Base-by-base conservation (phyloP, 2,888 invertebrate species). In the Eilema caniola region DNA sequence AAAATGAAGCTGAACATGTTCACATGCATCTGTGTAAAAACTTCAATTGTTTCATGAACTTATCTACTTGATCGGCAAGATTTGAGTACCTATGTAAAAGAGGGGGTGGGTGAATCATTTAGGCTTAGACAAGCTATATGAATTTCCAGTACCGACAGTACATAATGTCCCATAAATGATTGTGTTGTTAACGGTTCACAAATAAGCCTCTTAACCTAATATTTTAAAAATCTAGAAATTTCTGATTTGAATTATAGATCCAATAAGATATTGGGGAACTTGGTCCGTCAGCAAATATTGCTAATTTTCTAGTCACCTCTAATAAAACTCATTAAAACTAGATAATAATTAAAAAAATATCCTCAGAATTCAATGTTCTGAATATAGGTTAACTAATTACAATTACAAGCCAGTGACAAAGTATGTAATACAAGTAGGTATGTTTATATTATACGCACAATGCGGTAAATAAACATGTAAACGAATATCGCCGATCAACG, bases 381-480 rank as follows among this genome's bases (percentile, higher is more conserved):
- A 56, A 57, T 11, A 11, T 12, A 16, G 14, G 56, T 23, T 59
- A 65, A 62, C 41, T 53, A 41, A 66, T 67, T 59, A 68, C 62
- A 41, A 66, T 67, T 59, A 68, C 62, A 24, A n/a, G n/a, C 53
- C 60, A 47, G 37, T 53, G 57, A 67, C 47, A 53, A 28, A 70
- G 31, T 70, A n/a, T 56, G 76, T 69, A 74, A 74, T 72, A 62
- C 59, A 41, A 67, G 53, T n/a, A n/a, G n/a, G n/a, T 56, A 69
- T 73, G 75, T 77, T 82, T 78, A 74, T 70, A 76, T 66, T 73
- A 74, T 68, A 77, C 66, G 70, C 67, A 73, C 66, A 77, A 79
- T 70, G 23, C 66, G 72, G 71, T 76, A 74, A 79, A 77, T 75
- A 78, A 72, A 74, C 62, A 78, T 74, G 70, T 76, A 73, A 75